Percentiles rank a stretch among this genome's conserved stretches.
phyloP scores from a whole-genome alignment of 2,113 vertebrate species.

The Archilochus colubris region DNA sequence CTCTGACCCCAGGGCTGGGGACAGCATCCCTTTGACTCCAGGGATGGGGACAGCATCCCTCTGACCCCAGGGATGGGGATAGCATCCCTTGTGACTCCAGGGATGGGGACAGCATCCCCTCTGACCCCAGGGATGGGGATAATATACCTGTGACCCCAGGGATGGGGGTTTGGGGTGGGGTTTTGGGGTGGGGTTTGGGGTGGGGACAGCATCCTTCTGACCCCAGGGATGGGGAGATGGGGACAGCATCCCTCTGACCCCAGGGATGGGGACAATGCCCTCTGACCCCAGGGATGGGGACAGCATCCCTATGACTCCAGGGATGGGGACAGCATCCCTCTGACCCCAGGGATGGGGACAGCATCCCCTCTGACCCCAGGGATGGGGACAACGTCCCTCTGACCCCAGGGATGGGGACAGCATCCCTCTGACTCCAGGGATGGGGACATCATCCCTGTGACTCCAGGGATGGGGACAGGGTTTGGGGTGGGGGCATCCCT shows the following conservation, averaged over 20 bases:
- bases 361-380: no score
- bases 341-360: neutral
- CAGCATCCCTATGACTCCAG: neutral
- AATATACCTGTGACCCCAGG: neutral
- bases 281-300: neutral
- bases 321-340: no score
- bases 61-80: neutral
- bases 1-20: neutral
- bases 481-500: no score
- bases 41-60: neutral
- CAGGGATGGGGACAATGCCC: neutral
- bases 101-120: neutral
- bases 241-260: fast-evolving
- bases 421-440: no score
- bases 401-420: no score
- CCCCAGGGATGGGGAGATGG: no score
- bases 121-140: neutral
- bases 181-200: no score
- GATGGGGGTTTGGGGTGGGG: no score
- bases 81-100: neutral
- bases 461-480: no score
- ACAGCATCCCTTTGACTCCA: neutral
- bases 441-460: no score
- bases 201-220: neutral
- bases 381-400: no score